Conservation (phyloP, 2,113 vertebrate species). For the Gymnogyps californianus region DNA sequence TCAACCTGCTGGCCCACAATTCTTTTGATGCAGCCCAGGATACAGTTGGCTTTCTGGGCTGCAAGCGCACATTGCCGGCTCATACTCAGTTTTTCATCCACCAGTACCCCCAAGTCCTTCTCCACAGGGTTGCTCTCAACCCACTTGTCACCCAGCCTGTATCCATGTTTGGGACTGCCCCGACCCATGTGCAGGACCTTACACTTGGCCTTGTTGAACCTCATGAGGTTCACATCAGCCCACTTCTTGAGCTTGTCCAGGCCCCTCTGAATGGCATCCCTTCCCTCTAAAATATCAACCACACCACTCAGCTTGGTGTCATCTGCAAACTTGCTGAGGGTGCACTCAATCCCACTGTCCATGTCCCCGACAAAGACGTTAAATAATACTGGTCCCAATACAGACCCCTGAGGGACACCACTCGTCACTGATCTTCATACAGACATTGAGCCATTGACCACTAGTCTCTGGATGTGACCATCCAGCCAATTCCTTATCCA, state of each 20-base stretch:
- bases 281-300: too few species aligned
- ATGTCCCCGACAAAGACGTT: background rate
- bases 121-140: background rate
- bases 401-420: background rate
- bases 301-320: background rate
- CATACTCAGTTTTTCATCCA: background rate
- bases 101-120: background rate
- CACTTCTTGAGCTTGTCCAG: background rate
- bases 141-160: background rate
- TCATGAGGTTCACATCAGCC: accelerated
- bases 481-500: background rate
- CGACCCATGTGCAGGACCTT: background rate
- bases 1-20: background rate
- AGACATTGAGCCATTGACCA: background rate
- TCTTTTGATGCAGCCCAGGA: background rate
- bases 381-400: background rate
- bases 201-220: background rate
- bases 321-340: background rate
- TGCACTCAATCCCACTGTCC: background rate
- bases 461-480: background rate
- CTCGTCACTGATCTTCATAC: background rate
- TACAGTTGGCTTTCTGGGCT: background rate
- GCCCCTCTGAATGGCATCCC: background rate
- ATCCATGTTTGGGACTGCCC: background rate
- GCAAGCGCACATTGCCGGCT: accelerated